Evolutionary conservation across 35 echinoderm and acorn worm species (phyloP).

Genomic region (Apostichopus japonicus): DNA sequence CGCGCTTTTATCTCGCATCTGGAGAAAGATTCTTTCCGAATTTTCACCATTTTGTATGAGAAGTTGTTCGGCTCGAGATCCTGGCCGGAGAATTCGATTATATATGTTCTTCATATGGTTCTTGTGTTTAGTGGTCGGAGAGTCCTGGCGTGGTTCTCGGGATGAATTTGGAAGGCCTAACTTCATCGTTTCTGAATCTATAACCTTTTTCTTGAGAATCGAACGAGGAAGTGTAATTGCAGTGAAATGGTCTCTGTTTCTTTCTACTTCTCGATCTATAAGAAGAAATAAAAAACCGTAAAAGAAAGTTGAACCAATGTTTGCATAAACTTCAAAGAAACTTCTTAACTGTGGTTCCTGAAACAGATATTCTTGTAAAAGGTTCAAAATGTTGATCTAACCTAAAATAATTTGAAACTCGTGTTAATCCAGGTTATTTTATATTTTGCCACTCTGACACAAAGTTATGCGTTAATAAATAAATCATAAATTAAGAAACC

Average conservation of each 20-base stretch:
- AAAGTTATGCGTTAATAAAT: too few relatives aligned
- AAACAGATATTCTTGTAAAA: too few relatives aligned
- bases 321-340: too few relatives aligned
- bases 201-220: background rate
- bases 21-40: conserved; percentile 32
- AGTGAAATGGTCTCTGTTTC: background rate
- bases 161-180: background rate
- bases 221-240: background rate
- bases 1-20: conserved; percentile 3
- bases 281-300: background rate
- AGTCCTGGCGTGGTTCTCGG: conserved; percentile 18
- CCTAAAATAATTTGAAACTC: too few relatives aligned
- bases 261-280: background rate
- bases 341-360: too few relatives aligned
- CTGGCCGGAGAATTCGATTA: conserved; percentile 25
- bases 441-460: too few relatives aligned
- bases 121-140: background rate
- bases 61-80: conserved; percentile 34
- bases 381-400: too few relatives aligned
- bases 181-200: background rate
- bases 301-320: background rate
- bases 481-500: too few relatives aligned
- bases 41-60: conserved; percentile 52
- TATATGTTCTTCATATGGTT: conserved; percentile 48
- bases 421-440: too few relatives aligned